Base-by-base conservation (phyloP, 1,140 invertebrate species). In the Dolichoris vasculosae region DNA sequence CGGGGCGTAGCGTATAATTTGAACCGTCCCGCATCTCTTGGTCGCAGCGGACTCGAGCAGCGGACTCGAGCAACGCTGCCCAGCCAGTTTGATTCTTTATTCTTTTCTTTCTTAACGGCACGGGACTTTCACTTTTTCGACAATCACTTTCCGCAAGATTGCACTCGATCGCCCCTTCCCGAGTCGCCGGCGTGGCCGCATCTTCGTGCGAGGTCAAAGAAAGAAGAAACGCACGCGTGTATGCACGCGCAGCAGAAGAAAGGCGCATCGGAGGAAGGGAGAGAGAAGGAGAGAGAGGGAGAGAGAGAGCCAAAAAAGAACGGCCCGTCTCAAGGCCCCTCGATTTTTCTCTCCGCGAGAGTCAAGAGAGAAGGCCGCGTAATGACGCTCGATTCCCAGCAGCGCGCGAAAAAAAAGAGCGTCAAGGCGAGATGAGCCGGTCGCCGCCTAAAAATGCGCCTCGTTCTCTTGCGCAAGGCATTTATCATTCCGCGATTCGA, bases 121-220 rank as follows among this genome's bases (percentile, higher is more conserved):
- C 43, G 71, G 23, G 59, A 86, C 85, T 86, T 86, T 86, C 85
- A 86, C 85, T 86, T 83, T 86, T 86, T 86, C 75, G 80, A 86
- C 85, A 86, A 86, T 86, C 85, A 86, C 85, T 86, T 86, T 83
- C 76, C 85, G 85, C 85, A 69, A 79, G 84, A 86, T 86, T 86
- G 84, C 79, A 77, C 84, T 76, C 35, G 84, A 76, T 76, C 55
- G 51, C 77, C 59, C 35, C 64, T 67, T 76, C 77, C 40, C 48
- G 43, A 48, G 8, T 17, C 17, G 23, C 40, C 63, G 64, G 9
- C 32, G 48, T 40, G 46, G 76, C 76, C 64, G 84, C 78, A 80
- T 81, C 83, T 80, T 81, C 83, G 67, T 20, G 26, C 84, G 84
- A 86, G 79, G 84, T 86, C 79, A 77, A 82, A 82, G 78, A 82